phyloP scores from a whole-genome alignment of 2,888 invertebrate species.

The Penaeus monodon region DNA sequence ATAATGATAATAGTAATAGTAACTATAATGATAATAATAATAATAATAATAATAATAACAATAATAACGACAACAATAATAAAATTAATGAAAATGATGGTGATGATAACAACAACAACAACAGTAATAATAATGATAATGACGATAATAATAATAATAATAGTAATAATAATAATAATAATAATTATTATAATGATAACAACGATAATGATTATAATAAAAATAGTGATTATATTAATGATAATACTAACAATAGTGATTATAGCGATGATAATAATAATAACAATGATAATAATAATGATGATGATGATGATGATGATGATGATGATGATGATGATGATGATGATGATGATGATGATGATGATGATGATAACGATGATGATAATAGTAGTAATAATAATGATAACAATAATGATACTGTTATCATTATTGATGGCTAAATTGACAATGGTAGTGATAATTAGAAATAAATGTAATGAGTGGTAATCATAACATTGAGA shows the following conservation, averaged over 20 bases:
- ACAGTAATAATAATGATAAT: not conserved
- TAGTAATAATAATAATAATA: conserved; percentile 5
- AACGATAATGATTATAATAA: not conserved
- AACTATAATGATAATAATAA: not conserved
- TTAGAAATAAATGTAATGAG: no score
- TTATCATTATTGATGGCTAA: no score
- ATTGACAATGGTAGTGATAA: no score
- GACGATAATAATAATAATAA: conserved; percentile 20
- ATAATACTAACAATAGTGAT: not conserved
- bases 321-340: not conserved
- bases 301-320: no score
- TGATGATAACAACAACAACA: not conserved
- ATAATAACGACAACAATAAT: not conserved
- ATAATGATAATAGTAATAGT: not conserved
- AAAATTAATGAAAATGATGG: not conserved
- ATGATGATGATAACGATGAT: no score
- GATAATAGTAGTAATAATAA: no score
- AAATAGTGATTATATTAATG: not conserved
- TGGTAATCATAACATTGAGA: no score
- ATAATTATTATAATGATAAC: not conserved
- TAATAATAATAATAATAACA: not conserved
- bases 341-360: not conserved
- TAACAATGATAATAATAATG: conserved; percentile 2
- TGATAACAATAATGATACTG: no score
- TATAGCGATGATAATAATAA: not conserved